Percentiles rank a stretch among this genome's conserved stretches.
phyloP scores from a whole-genome alignment of 2,888 invertebrate species.

The Alloplasta piceator region DNA sequence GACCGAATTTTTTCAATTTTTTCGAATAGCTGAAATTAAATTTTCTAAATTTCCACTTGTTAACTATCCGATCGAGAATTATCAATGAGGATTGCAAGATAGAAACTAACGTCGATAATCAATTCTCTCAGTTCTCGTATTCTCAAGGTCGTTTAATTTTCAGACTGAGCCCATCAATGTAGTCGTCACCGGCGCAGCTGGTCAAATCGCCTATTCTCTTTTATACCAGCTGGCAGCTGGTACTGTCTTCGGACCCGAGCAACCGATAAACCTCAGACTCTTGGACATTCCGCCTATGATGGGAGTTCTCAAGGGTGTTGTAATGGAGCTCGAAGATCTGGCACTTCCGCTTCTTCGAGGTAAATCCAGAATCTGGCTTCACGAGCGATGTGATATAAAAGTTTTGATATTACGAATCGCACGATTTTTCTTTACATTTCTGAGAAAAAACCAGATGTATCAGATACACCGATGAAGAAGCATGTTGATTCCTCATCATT shows the following conservation, averaged over 20 bases:
- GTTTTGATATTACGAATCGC: too few species aligned
- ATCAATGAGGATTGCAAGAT: too few species aligned
- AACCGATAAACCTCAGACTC: slow-evolving; percentile 94
- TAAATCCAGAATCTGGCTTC: slow-evolving; percentile 69
- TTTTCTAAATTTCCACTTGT: neutral
- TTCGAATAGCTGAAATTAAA: neutral
- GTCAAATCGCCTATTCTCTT: slow-evolving; percentile 99
- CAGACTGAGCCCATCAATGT: slow-evolving; percentile 95
- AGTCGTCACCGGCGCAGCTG: slow-evolving; percentile 99
- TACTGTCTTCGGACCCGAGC: slow-evolving; percentile 95
- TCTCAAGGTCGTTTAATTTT: slow-evolving; percentile 77
- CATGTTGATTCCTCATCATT: too few species aligned
- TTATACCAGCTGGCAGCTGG: slow-evolving; percentile 97
- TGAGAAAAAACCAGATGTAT: too few species aligned
- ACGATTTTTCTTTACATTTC: too few species aligned
- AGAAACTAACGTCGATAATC: too few species aligned
- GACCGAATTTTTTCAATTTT: neutral
- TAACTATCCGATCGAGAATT: neutral
- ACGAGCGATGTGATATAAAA: neutral
- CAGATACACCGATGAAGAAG: too few species aligned
- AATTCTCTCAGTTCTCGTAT: neutral
- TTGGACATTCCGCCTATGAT: slow-evolving; percentile 98
- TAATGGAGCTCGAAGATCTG: slow-evolving; percentile 98
- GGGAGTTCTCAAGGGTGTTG: slow-evolving; percentile 98
- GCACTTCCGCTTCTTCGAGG: slow-evolving; percentile 94